phyloP scores from a whole-genome alignment of 1,140 invertebrate species.

The Bactericera cockerelli region DNA sequence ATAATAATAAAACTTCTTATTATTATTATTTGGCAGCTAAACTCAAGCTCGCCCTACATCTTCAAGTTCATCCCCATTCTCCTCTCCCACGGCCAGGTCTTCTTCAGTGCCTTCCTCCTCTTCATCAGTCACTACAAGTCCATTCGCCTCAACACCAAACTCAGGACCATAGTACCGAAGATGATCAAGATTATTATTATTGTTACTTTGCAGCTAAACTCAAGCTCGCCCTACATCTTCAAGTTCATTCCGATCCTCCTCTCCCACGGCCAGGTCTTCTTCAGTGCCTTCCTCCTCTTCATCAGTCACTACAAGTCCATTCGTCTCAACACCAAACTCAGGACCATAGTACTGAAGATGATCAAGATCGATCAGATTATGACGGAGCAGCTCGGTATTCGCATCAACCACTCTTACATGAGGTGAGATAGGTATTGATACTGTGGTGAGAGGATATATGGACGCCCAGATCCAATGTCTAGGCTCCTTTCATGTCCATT shows the following conservation, averaged over 20 bases:
- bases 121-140: not conserved
- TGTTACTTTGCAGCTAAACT: not conserved
- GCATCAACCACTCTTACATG: not conserved
- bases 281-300: not conserved
- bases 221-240: not conserved
- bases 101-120: not conserved
- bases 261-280: not conserved
- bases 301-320: not conserved
- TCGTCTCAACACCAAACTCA: not conserved
- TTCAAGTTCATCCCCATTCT: slow-evolving; percentile 2
- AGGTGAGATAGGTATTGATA: no score
- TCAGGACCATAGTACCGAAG: not conserved
- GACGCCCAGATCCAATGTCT: no score
- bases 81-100: not conserved
- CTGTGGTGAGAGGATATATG: no score
- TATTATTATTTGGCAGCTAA: not conserved
- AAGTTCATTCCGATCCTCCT: not conserved
- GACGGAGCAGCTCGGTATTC: not conserved
- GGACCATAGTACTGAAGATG: not conserved
- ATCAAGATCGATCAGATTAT: slow-evolving; percentile 1
- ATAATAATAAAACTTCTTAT: no score
- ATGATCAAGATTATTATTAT: no score
- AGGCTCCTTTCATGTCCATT: no score
- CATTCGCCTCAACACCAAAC: not conserved
- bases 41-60: not conserved